These are phyloP conservation scores for Cremastinae sp. DNA, from an alignment of 2,888 invertebrate species.

Conservation along the genomic window DNA sequence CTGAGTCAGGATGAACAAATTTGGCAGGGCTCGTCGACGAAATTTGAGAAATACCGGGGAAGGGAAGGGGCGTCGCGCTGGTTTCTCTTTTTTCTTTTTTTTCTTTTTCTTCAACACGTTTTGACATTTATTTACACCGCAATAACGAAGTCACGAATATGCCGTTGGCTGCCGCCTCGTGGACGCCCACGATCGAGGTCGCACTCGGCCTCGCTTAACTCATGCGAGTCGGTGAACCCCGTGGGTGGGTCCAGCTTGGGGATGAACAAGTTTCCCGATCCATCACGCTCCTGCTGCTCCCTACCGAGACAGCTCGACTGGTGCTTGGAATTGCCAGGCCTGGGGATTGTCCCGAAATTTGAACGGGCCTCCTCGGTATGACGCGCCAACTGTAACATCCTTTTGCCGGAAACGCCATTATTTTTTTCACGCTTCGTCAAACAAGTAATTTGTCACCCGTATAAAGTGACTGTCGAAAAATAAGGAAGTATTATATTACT, in stretches of 20 bases:
- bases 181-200: conserved; percentile 80
- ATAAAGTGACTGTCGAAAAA: background rate
- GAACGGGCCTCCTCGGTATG: conserved; percentile 80
- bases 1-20: background rate
- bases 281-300: conserved; percentile 79
- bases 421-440: background rate
- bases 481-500: conserved; percentile 71
- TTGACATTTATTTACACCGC: conserved; percentile 78
- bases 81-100: conserved; percentile 22
- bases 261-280: conserved; percentile 80
- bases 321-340: conserved; percentile 79
- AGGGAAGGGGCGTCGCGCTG: conserved; percentile 16
- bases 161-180: conserved; percentile 72
- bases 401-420: conserved; percentile 41
- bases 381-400: conserved; percentile 81
- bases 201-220: conserved; percentile 83
- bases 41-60: conserved; percentile 24
- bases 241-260: conserved; percentile 87
- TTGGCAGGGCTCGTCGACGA: too few relatives aligned
- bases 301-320: conserved; percentile 78
- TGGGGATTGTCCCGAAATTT: conserved; percentile 78
- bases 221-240: conserved; percentile 89
- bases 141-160: conserved; percentile 79
- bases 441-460: background rate
- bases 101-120: conserved; percentile 35